A percentile compares a stretch with the other conserved stretches of the same genome.
Conservation (phyloP, 2,888 invertebrate genomes). For the Meteorus cinctellus region DNA sequence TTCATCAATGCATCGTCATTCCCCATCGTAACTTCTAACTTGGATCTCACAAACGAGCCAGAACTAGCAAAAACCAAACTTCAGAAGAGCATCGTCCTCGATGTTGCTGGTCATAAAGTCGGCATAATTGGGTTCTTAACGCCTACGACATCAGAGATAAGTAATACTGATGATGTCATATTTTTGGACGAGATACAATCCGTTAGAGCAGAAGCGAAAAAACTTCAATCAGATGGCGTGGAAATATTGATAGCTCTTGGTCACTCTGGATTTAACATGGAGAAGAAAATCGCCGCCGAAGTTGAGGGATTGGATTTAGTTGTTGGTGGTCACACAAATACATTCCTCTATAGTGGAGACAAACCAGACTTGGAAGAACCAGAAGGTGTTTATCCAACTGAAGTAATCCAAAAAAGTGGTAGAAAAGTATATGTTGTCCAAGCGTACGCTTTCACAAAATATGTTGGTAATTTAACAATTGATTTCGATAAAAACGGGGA, state of each 20-base stretch:
- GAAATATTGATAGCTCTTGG: conserved; percentile 91
- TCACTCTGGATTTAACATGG: conserved; percentile 88
- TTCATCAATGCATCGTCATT: conserved; percentile 82
- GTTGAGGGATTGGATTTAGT: conserved; percentile 89
- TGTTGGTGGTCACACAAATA: conserved; percentile 93
- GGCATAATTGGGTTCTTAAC: conserved; percentile 93
- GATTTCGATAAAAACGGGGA: conserved; percentile 84
- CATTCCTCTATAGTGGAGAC: conserved; percentile 87
- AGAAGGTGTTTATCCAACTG: conserved; percentile 85
- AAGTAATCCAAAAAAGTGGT: conserved; percentile 82
- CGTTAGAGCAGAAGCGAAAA: conserved; percentile 79
- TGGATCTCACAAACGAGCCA: conserved; percentile 81
- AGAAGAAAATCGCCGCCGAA: conserved; percentile 83
- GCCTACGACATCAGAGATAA: conserved; percentile 82
- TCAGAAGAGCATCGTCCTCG: conserved; percentile 80
- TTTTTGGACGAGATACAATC: conserved; percentile 81
- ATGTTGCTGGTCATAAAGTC: conserved; percentile 79
- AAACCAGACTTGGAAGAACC: conserved; percentile 81
- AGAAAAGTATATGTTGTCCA: conserved; percentile 88
- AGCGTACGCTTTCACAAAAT: conserved; percentile 93
- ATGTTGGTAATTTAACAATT: conserved; percentile 84
- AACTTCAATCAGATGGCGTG: conserved; percentile 79
- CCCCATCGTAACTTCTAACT: conserved; percentile 86
- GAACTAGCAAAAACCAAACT: conserved; percentile 76
- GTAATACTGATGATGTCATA: conserved; percentile 67